Base-by-base conservation (phyloP, 2,113 vertebrate genomes). In the Amia ocellicauda region DNA sequence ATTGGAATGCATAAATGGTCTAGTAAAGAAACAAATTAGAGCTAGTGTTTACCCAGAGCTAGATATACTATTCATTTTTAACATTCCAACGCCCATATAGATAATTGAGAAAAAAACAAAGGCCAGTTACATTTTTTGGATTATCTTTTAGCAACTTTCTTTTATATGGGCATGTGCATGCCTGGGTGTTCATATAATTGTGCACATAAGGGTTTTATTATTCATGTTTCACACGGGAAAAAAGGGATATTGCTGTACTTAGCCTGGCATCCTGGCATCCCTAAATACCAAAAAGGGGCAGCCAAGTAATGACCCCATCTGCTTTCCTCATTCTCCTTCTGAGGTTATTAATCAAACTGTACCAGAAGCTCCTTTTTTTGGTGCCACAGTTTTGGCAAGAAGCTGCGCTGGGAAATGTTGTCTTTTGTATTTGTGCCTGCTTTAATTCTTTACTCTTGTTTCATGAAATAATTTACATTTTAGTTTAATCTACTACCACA, bases 121-220 rank as follows among this genome's bases (percentile, higher is more conserved):
- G n/a, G n/a, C n/a, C n/a, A n/a, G n/a, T n/a, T n/a, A n/a, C n/a
- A n/a, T n/a, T 49, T 50, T 80, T 69, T 76, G 82, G 80, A 79
- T 82, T 78, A 81, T 79, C 77, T 78, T 80, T 70, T 76, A 76
- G 71, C 75, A 66, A 70, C 76, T 71, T 72, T 77, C 75, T 72
- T 75, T 76, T 77, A 71, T 47, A 71, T 64, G 72, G 80, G 72
- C 80, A 75, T 68, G 77, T 80, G 80, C 79, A 72, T 61, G 77
- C 72, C 74, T 72, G 52, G 28, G 72, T 80, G 68, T 74, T 69
- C 74, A 45, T 70, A 62, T 63, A 66, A 69, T 41, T 47, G 31
- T 36, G 31, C 11, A 11, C 5, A 5, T 36, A 7, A 36, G 5
- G 31, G 5, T 74, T 70, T 28, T 74, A 69, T 68, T 74, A 70